Percentiles rank a stretch among this genome's conserved stretches.
These are phyloP conservation scores for Malaclemys terrapin DNA, from an alignment of 2,113 vertebrate species.

Conservation along the genomic window DNA sequence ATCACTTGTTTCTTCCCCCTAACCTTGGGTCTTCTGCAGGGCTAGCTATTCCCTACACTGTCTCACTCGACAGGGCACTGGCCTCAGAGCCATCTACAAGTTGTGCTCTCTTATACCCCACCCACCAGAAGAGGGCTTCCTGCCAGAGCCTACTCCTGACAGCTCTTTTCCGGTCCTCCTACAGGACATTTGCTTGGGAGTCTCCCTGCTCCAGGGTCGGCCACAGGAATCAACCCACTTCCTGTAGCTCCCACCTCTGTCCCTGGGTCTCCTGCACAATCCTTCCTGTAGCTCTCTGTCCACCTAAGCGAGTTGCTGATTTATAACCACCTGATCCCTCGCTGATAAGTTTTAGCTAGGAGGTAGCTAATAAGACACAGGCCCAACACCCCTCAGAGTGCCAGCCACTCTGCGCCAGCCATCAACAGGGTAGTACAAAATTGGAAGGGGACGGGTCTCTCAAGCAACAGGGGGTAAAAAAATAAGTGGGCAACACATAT, in stretches of 20 bases:
- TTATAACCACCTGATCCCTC: neutral
- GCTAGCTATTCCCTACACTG: neutral
- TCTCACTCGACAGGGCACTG: neutral
- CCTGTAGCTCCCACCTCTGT: neutral
- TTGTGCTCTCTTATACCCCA: neutral
- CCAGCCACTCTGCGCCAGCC: neutral
- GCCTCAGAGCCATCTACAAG: neutral
- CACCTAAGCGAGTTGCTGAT: neutral
- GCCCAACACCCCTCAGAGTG: neutral
- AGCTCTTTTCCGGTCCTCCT: neutral
- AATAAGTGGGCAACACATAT: accelerated
- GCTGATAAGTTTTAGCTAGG: neutral
- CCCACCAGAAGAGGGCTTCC: neutral
- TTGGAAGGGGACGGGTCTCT: accelerated
- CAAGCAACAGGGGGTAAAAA: neutral
- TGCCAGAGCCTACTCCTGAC: neutral
- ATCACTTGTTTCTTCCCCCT: neutral
- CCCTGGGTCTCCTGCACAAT: neutral
- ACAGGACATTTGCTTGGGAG: neutral
- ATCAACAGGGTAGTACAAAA: neutral
- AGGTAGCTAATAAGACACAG: neutral
- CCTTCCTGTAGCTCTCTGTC: neutral
- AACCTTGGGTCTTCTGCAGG: neutral
- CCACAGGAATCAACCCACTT: neutral
- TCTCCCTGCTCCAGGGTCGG: neutral